phyloP scores from a whole-genome alignment of 2,113 vertebrate species.

The Austrofundulus limnaeus region DNA sequence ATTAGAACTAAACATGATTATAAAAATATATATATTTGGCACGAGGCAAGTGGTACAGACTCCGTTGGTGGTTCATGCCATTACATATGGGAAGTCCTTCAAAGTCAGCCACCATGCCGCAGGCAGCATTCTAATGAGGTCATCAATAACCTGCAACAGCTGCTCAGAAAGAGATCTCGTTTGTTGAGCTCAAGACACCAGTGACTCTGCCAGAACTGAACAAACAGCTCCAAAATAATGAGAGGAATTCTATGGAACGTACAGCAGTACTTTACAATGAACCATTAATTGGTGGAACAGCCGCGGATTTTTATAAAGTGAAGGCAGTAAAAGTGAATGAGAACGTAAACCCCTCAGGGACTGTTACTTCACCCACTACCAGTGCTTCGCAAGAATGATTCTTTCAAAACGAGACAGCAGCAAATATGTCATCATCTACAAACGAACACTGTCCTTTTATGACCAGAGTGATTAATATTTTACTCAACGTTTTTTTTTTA shows the following conservation, averaged over 20 bases:
- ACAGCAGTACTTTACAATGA: constrained; percentile 36
- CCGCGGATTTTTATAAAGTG: constrained; percentile 35
- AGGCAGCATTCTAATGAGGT: constrained; percentile 88
- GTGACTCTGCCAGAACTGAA: constrained; percentile 65
- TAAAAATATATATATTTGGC: constrained; percentile 60
- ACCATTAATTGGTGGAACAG: constrained; percentile 51
- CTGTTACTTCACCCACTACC: constrained; percentile 27
- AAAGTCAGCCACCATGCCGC: constrained; percentile 76
- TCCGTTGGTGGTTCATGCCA: constrained; percentile 63
- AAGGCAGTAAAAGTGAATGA: constrained; percentile 39
- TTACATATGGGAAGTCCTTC: constrained; percentile 73
- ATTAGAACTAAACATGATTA: constrained; percentile 53
- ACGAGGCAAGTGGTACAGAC: constrained; percentile 40
- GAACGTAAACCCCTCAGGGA: constrained; percentile 31
- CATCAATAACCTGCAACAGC: constrained; percentile 93
- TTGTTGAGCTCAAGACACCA: constrained; percentile 74
- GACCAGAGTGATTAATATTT: constrained; percentile 4
- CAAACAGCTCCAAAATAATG: constrained; percentile 65
- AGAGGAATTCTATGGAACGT: constrained; percentile 49
- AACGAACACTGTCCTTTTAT: constrained; percentile 18
- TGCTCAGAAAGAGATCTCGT: constrained; percentile 87
- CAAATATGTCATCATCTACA: constrained; percentile 24
- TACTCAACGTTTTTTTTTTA: background rate
- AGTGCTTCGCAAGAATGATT: constrained; percentile 9
- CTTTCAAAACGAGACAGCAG: constrained; percentile 17